phyloP scores from a whole-genome alignment of 1,140 invertebrate genomes.

The Musca domestica region DNA sequence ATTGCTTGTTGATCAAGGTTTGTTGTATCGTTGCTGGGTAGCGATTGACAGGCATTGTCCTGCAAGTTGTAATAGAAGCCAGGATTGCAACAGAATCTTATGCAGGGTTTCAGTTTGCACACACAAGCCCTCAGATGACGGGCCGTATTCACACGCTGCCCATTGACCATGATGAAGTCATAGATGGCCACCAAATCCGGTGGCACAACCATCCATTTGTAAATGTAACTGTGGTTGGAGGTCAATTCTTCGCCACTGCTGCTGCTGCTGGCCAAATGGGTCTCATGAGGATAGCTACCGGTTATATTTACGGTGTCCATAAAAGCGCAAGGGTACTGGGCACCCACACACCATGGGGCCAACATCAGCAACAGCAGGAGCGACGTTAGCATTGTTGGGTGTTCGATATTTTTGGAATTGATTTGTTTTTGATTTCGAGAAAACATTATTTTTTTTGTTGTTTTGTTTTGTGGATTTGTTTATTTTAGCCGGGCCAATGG shows the following conservation, averaged over 20 bases:
- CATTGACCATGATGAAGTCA: slow-evolving; percentile 46
- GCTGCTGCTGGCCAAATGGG: neutral
- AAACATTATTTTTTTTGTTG: neutral
- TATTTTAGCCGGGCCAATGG: neutral
- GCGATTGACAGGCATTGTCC: slow-evolving; percentile 17
- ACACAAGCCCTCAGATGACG: slow-evolving; percentile 42
- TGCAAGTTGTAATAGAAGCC: slow-evolving; percentile 36
- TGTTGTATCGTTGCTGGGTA: neutral
- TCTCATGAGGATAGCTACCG: slow-evolving; percentile 32
- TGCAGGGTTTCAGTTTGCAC: slow-evolving; percentile 39
- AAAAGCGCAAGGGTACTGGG: slow-evolving; percentile 46
- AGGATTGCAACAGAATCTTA: slow-evolving; percentile 42
- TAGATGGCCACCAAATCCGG: slow-evolving; percentile 39
- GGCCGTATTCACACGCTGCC: slow-evolving; percentile 33
- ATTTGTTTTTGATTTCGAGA: neutral
- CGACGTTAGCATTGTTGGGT: neutral
- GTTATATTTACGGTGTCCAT: slow-evolving; percentile 47
- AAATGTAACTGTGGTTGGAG: slow-evolving; percentile 32
- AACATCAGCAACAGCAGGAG: neutral
- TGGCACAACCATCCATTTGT: slow-evolving; percentile 39
- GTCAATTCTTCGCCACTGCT: no score
- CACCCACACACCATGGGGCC: slow-evolving; percentile 25
- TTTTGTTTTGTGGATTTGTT: neutral
- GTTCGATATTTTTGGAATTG: neutral
- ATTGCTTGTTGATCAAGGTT: slow-evolving; percentile 11